phyloP scores from a whole-genome alignment of 1,140 invertebrate species.

The Nomia melanderi region DNA sequence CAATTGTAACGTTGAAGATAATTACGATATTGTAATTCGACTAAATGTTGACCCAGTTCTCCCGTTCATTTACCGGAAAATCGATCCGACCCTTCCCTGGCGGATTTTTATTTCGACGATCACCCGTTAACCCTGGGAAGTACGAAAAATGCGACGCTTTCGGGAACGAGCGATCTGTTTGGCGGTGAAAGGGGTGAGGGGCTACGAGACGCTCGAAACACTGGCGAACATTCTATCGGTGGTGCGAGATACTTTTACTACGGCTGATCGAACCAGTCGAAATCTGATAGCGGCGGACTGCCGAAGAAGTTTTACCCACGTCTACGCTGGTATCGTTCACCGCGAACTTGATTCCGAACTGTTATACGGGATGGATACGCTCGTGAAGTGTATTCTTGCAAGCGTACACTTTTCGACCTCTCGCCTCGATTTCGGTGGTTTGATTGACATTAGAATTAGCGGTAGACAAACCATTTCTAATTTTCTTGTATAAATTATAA shows the following conservation, averaged over 20 bases:
- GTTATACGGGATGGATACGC: slow-evolving; percentile 3
- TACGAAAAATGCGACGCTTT: slow-evolving; percentile 11
- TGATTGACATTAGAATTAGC: no score
- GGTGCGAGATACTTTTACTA: slow-evolving; percentile 13
- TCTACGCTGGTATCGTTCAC: slow-evolving; percentile 7
- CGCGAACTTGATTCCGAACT: not conserved
- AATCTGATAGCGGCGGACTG: slow-evolving; percentile 14
- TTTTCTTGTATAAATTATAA: no score
- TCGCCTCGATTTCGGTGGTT: not conserved
- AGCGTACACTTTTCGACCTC: not conserved
- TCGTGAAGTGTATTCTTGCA: slow-evolving; percentile 2
- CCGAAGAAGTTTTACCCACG: not conserved
- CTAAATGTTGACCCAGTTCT: no score
- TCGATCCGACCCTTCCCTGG: not conserved
- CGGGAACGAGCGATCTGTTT: slow-evolving; percentile 2
- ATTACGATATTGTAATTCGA: no score
- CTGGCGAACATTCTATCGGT: not conserved
- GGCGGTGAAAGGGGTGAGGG: not conserved
- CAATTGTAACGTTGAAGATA: no score
- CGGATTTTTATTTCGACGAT: slow-evolving; percentile 19
- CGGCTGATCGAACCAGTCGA: slow-evolving; percentile 9
- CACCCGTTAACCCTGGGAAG: slow-evolving; percentile 16
- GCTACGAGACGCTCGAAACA: not conserved
- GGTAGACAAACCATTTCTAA: no score
- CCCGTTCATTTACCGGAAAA: not conserved